Conservation (phyloP, 2,113 vertebrate species). For the Argyrosomus japonicus region DNA sequence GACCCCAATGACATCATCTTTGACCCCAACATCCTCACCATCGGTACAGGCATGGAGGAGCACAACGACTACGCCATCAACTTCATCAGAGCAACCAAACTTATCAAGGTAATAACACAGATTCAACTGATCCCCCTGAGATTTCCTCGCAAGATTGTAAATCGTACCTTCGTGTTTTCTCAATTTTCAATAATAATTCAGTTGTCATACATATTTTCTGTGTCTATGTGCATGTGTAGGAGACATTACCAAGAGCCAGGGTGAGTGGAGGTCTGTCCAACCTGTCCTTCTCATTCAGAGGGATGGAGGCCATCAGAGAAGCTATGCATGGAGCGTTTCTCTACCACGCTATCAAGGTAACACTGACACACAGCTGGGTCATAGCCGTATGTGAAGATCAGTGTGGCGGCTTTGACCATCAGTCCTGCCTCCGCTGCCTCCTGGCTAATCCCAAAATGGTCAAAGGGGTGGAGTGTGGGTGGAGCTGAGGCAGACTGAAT, state of each 20-base stretch:
- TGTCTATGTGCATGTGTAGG: constrained; percentile 77
- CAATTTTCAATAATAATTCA: no score
- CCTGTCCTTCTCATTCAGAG: constrained; percentile 97
- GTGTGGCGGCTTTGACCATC: no score
- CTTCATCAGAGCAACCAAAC: constrained; percentile 91
- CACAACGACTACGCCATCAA: constrained; percentile 92
- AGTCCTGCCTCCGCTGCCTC: no score
- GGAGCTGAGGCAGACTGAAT: no score
- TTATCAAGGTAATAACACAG: constrained; percentile 89
- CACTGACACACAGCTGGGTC: not conserved
- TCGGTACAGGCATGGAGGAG: constrained; percentile 98
- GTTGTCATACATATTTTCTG: not conserved
- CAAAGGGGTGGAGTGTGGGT: no score
- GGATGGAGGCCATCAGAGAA: constrained; percentile 96
- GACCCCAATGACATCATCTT: constrained; percentile 97
- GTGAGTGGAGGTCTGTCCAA: constrained; percentile 98
- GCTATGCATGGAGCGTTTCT: constrained; percentile 97
- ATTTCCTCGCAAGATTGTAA: no score
- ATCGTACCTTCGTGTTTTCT: no score
- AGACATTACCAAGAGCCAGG: constrained; percentile 89
- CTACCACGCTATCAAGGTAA: constrained; percentile 91
- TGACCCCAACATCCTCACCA: constrained; percentile 98
- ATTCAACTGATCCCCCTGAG: not conserved
- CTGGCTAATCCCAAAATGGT: no score
- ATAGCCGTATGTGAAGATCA: no score